Conservation (phyloP, 2,113 vertebrate genomes). For the Lasiurus cinereus region DNA sequence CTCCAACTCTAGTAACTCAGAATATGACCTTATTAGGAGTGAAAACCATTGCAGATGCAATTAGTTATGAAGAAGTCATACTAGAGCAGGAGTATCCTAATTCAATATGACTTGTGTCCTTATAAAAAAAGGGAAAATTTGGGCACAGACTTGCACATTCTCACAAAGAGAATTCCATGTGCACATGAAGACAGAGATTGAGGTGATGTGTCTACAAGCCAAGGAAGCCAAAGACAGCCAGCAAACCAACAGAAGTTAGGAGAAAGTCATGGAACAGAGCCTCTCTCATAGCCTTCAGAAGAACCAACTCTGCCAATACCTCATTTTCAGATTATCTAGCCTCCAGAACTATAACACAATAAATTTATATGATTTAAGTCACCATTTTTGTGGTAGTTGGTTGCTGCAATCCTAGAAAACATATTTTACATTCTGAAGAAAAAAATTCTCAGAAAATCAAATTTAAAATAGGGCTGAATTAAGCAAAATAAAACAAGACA, state of each 20-base stretch:
- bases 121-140: not conserved
- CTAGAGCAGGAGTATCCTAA: conserved; percentile 1
- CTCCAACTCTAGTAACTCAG: not conserved
- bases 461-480: conserved; percentile 36
- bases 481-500: conserved; percentile 29
- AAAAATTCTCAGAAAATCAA: not conserved
- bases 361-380: not conserved
- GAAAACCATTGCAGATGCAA: not conserved
- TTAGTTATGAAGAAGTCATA: conserved; percentile 22
- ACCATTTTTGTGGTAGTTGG: not conserved
- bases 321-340: not conserved
- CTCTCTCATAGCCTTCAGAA: not conserved
- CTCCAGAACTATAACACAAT: not conserved
- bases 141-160: not conserved
- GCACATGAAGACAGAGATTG: not conserved
- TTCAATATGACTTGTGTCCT: not conserved
- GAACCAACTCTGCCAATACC: not conserved
- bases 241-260: not conserved
- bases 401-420: conserved; percentile 2
- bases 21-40: conserved; percentile 23
- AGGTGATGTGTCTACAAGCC: not conserved
- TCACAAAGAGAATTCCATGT: not conserved
- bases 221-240: conserved; percentile 8
- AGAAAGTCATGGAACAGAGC: not conserved
- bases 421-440: not conserved